Percentiles rank a stretch among this genome's conserved stretches.
phyloP scores from a whole-genome alignment of 2,797 vertebrate species.

The Sebastes flavidus region DNA sequence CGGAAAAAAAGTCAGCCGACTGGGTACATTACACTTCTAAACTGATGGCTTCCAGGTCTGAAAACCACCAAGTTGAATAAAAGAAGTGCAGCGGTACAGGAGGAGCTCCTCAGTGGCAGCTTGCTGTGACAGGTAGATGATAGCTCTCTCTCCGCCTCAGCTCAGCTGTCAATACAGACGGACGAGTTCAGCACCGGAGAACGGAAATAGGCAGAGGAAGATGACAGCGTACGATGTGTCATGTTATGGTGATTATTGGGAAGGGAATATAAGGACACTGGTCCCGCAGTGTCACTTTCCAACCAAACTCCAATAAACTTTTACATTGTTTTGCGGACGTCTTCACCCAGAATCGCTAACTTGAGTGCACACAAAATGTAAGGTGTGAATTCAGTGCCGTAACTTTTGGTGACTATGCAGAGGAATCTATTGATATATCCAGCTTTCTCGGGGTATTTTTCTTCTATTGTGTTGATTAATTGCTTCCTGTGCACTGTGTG shows the following conservation, averaged over 20 bases:
- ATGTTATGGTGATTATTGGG: constrained; percentile 10
- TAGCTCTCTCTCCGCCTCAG: constrained; percentile 41
- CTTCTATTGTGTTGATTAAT: neutral
- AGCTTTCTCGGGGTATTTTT: neutral
- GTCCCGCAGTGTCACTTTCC: neutral
- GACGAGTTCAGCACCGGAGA: constrained; percentile 28
- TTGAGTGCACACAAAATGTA: neutral
- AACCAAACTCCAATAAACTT: neutral
- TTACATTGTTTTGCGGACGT: neutral
- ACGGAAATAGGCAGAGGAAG: constrained; percentile 8
- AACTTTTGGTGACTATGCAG: neutral
- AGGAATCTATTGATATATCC: neutral
- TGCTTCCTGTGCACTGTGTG: neutral
- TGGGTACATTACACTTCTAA: constrained; percentile 11
- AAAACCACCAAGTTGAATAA: constrained; percentile 35
- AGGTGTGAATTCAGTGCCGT: neutral
- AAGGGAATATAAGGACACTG: neutral
- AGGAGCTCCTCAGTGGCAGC: constrained; percentile 47
- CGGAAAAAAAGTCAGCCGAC: neutral
- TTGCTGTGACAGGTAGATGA: constrained; percentile 68
- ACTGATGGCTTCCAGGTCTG: constrained; percentile 27
- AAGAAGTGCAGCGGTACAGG: constrained; percentile 13
- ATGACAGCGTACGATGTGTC: constrained; percentile 39
- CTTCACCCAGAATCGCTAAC: neutral
- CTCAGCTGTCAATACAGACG: constrained; percentile 61